These are phyloP conservation scores for Meiosimyza decipiens DNA, from an alignment of 2,888 invertebrate species.

Conservation along the genomic window DNA sequence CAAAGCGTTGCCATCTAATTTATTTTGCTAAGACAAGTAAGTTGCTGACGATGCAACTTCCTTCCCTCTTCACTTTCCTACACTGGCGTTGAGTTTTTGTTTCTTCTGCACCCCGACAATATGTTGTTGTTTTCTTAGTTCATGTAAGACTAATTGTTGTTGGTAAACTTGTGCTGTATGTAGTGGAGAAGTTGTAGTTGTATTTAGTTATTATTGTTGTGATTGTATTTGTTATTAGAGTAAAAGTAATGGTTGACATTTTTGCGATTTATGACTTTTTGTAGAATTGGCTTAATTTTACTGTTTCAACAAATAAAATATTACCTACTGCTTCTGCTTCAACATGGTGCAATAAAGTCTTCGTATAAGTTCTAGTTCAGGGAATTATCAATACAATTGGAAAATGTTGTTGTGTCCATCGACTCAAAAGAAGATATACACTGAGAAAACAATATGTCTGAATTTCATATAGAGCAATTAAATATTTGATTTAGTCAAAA, in stretches of 20 bases:
- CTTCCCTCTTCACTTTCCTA: too few relatives aligned
- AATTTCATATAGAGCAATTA: too few relatives aligned
- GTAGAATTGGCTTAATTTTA: conserved; percentile 18
- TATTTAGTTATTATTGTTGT: not conserved
- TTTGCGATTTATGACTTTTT: conserved; percentile 13
- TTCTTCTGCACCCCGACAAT: conserved; percentile 11
- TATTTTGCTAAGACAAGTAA: conserved; percentile 9
- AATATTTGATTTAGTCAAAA: too few relatives aligned
- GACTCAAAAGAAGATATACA: too few relatives aligned
- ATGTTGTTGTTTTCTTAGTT: not conserved
- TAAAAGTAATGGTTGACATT: conserved; percentile 17
- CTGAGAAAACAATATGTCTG: too few relatives aligned
- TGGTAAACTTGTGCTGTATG: not conserved
- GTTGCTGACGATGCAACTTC: conserved; percentile 5
- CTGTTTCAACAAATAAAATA: conserved; percentile 10
- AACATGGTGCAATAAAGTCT: not conserved
- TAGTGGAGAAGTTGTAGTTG: not conserved
- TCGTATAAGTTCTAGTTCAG: too few relatives aligned
- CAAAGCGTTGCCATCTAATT: conserved; percentile 26
- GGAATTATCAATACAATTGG: too few relatives aligned
- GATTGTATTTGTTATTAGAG: not conserved
- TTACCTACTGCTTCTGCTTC: not conserved
- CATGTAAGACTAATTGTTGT: conserved; percentile 5
- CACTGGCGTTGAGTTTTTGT: not conserved
- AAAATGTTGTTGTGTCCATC: too few relatives aligned